These are phyloP conservation scores for Hozukius guyotensis DNA, from an alignment of 2,797 vertebrate species.

Conservation along the genomic window DNA sequence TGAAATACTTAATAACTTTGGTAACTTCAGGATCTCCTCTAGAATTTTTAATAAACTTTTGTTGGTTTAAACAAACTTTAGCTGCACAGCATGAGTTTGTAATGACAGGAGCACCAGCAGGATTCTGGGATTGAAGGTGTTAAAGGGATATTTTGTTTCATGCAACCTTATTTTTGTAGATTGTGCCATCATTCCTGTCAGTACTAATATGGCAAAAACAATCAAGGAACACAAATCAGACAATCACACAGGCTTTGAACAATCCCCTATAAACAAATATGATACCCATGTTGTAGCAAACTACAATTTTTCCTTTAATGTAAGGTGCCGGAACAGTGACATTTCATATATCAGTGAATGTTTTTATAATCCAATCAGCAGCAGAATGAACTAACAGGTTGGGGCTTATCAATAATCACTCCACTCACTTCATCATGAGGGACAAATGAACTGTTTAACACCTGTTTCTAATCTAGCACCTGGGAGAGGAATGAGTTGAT, in stretches of 20 bases:
- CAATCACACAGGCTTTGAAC: not conserved
- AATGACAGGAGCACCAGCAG: not conserved
- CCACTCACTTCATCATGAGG: not conserved
- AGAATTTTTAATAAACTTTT: not conserved
- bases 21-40: not conserved
- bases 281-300: not conserved
- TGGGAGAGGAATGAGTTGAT: not conserved
- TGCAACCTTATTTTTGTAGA: not conserved
- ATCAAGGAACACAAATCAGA: not conserved
- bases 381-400: not conserved
- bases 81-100: not conserved
- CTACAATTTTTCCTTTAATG: not conserved
- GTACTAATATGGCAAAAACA: not conserved
- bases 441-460: not conserved
- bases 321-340: not conserved
- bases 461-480: slow-evolving; percentile 30
- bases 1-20: not conserved
- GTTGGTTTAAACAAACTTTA: not conserved
- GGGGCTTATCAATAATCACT: not conserved
- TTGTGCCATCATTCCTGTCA: not conserved
- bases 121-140: no score
- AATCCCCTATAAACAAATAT: not conserved
- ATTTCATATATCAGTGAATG: not conserved
- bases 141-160: not conserved
- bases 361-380: not conserved